phyloP scores from a whole-genome alignment of 2,113 vertebrate species.

The Mus spicilegus region DNA sequence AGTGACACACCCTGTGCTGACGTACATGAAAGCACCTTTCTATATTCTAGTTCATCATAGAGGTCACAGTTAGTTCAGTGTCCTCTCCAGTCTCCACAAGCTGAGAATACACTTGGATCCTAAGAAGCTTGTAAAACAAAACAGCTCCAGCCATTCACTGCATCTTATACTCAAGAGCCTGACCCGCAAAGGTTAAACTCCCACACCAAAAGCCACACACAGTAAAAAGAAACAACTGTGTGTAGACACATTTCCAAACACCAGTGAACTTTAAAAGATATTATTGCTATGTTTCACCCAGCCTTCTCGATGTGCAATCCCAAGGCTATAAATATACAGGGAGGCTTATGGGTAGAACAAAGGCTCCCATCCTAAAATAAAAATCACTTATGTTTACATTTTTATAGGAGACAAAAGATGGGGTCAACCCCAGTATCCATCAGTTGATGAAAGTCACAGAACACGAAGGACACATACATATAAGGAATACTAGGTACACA shows the following conservation, averaged over 20 bases:
- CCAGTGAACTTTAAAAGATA: background rate
- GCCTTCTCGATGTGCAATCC: background rate
- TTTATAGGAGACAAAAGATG: background rate
- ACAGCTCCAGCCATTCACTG: background rate
- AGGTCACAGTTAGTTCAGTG: background rate
- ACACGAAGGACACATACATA: background rate
- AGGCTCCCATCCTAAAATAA: background rate
- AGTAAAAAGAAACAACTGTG: background rate
- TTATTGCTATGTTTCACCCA: background rate
- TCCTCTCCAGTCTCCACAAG: background rate
- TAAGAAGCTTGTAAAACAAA: background rate
- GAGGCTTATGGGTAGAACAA: background rate
- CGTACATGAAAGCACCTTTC: background rate
- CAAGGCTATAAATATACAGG: background rate
- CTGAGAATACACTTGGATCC: background rate
- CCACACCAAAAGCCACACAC: background rate
- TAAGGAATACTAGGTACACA: background rate
- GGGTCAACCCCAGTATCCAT: background rate
- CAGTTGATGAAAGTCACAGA: background rate
- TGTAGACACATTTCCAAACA: background rate
- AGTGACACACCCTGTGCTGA: background rate
- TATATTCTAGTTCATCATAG: background rate
- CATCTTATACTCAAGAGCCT: background rate
- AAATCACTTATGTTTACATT: background rate
- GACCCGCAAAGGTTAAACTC: background rate